phyloP scores from a whole-genome alignment of 2,113 vertebrate genomes.

The Notarius quadriscutis region DNA sequence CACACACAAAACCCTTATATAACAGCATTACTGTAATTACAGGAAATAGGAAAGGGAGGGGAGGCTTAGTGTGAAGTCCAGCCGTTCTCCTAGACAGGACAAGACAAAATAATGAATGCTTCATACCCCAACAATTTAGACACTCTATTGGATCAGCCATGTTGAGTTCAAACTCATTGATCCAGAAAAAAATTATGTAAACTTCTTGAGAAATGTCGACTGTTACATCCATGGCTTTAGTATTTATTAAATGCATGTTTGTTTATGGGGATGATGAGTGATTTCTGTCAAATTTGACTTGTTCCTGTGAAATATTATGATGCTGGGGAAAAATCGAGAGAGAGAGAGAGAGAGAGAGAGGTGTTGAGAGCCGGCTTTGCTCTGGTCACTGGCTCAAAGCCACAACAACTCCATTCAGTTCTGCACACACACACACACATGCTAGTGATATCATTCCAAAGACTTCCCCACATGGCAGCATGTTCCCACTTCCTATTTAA shows the following conservation, averaged over 20 bases:
- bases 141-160: neutral
- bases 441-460: neutral
- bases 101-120: constrained; percentile 10
- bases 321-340: neutral
- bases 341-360: neutral
- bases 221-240: neutral
- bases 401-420: neutral
- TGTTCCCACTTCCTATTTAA: constrained; percentile 13
- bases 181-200: neutral
- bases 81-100: neutral
- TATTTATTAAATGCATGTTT: neutral
- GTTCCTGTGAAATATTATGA: neutral
- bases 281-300: neutral
- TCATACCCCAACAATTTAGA: neutral
- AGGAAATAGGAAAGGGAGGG: constrained; percentile 40
- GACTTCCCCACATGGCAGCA: neutral
- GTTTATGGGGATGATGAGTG: neutral
- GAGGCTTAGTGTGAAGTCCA: neutral
- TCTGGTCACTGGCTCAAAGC: neutral
- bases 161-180: neutral
- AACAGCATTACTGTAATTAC: constrained; percentile 29
- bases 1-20: constrained; percentile 23
- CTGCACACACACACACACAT: neutral
- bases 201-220: neutral
- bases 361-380: neutral